Base-by-base conservation (phyloP, 2,797 vertebrate species). In the Synanceia verrucosa region DNA sequence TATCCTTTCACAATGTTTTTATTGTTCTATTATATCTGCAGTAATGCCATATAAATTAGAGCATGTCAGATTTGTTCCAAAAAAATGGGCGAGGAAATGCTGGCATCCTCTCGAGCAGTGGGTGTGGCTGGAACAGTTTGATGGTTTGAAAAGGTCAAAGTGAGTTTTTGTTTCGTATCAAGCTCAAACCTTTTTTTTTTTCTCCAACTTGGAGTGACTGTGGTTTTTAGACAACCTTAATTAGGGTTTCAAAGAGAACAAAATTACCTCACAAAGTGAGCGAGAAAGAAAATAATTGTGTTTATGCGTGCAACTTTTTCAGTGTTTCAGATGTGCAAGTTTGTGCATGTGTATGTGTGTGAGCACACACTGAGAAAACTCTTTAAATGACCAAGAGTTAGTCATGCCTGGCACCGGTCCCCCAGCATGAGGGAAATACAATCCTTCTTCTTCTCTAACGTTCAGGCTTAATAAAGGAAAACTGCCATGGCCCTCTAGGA, bases 401-500 rank as follows among this genome's bases (percentile, higher is more conserved):
- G 69, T 89, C 85, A 85, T 86, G 83, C 65, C 77, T 91, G 88
- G 91, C 90, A 88, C 69, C 24, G 47, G 13, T 78, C 82, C 71
- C 52, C 44, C 58, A 67, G 43, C 72, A 86, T 55, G 63, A 86
- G 21, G 75, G 88, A 89, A 89, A 89, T 59, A 74, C 28, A 86
- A 91, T 87, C 74, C 71, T 29, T 78, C 80, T 73, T 78, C 78
- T 66, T 68, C 77, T 83, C 71, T 13, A 60, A 68, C 61, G 83
- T 85, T 85, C 39, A 68, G 81, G 79, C 70, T 86, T 85, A 89
- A 88, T 90, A 86, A 84, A 88, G 73, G 73, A 86, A 87, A 90
- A 86, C 81, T 87, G 76, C 77, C 13, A 67, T 50, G 59, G 47
- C 81, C 72, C 76, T 85, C 19, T 18, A 76, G 76, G 76, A 90